These are phyloP conservation scores for Datnioides undecimradiatus DNA, from an alignment of 2,113 vertebrate species.

Conservation along the genomic window DNA sequence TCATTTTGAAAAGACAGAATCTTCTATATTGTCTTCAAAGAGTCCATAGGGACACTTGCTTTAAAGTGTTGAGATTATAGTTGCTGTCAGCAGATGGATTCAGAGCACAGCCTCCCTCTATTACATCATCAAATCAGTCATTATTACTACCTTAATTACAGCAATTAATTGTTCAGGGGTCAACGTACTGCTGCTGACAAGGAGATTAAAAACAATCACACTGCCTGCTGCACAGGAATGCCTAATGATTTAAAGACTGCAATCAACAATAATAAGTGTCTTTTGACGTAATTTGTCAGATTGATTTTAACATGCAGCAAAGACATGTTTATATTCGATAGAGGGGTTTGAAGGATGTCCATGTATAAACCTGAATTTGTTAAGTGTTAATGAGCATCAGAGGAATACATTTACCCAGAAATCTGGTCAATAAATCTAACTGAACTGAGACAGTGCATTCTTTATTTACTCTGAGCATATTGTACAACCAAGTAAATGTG, in stretches of 20 bases:
- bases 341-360: constrained; percentile 3
- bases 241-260: background rate
- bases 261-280: constrained; percentile 25
- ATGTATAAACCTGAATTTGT: background rate
- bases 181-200: constrained; percentile 4
- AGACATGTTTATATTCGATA: constrained; percentile 14
- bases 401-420: background rate
- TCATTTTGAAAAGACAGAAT: background rate
- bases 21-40: background rate
- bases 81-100: background rate
- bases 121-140: constrained; percentile 15
- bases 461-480: background rate
- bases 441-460: background rate
- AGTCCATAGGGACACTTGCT: background rate
- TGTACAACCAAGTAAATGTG: background rate
- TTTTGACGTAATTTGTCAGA: constrained; percentile 31
- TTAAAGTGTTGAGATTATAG: constrained; percentile 3
- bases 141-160: constrained; percentile 26
- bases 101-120: constrained; percentile 7
- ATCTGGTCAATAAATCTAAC: constrained; percentile 6
- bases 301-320: constrained; percentile 11
- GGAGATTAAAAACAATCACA: background rate
- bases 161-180: constrained; percentile 22
- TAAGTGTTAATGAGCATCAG: background rate
- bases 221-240: constrained; percentile 14